Base-by-base conservation (phyloP, 2,888 invertebrate genomes). In the Nomada fucata region DNA sequence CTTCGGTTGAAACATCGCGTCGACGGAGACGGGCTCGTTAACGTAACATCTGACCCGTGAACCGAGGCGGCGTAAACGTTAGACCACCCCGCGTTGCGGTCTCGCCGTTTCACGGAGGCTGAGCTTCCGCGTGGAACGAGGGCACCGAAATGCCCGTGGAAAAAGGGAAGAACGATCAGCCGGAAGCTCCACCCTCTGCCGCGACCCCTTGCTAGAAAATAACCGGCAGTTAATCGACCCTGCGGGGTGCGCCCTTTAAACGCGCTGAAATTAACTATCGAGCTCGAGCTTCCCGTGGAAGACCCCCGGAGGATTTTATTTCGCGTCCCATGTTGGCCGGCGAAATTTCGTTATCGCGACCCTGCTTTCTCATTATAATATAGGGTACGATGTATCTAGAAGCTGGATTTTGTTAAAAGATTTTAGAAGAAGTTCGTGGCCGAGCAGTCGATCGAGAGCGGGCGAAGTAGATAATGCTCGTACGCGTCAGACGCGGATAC, bases 41-140 rank as follows among this genome's bases (percentile, higher is more conserved):
- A 78, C 77, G 68, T 75, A 77, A 73, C 64, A 78, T 82, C 55
- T 78, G 77, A 82, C 57, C 69, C 74, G 83, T 78, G 70, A 76
- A 50, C 18, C 63, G 53, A 52, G 59, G 52, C 60, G 47, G 42
- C 61, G 63, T 70, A 71, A 83, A 83, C 77, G 47, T 50, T 57
- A 52, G 55, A 55, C 20, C 57, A 55, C 20, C 57, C 55, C 36
- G 42, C 42, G 73, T 15, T 82, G 84, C 76, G 85, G 84, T 84
- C 77, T 70, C 75, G 64, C 23, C 68, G 77, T 42, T 59, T 55
- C 57, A 57, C 55, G 79, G 29, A 59, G 69, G 70, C 52, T 20
- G 26, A 29, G 18, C 20, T 50, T 15, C 3, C 42, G n/a, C n/a
- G 47, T 20, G 29, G 52, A 53, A 67, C 15, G 59, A 55, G 47